Evolutionary conservation across 2,797 vertebrate species (phyloP).

Genomic region (Apodemus agrarius): DNA sequence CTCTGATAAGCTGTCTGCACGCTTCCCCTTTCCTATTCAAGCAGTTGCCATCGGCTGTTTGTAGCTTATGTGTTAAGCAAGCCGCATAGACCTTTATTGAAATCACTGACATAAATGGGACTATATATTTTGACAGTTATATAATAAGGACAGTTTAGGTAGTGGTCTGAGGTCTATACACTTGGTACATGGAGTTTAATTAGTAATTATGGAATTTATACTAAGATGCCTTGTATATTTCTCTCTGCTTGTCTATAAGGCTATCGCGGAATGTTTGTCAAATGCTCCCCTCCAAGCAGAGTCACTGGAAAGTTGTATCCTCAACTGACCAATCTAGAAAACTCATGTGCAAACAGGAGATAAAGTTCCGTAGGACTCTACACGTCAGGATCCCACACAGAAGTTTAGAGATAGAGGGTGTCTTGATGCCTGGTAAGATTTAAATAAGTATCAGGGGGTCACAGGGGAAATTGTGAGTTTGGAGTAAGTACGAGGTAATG

Average conservation of each 20-base stretch:
- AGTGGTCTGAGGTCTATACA: neutral
- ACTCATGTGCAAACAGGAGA: neutral
- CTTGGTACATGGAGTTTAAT: neutral
- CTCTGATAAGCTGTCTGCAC: neutral
- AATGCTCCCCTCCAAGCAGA: neutral
- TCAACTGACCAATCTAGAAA: neutral
- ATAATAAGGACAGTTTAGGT: neutral
- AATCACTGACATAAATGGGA: conserved; percentile 14
- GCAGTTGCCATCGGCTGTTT: neutral
- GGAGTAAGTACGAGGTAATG: neutral
- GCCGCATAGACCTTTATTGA: neutral
- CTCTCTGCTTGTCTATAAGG: neutral
- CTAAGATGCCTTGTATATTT: neutral
- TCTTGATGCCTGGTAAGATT: neutral
- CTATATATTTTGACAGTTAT: neutral
- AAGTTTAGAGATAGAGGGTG: conserved; percentile 30
- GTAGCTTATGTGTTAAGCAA: neutral
- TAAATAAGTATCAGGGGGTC: neutral
- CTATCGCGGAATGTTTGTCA: conserved; percentile 27
- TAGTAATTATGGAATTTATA: neutral
- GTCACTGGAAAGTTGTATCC: neutral
- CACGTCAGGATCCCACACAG: neutral
- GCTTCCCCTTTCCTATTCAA: neutral
- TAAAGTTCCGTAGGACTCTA: neutral
- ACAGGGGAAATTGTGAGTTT: neutral